phyloP scores from a whole-genome alignment of 2,113 vertebrate species.

The Gymnarchus niloticus region DNA sequence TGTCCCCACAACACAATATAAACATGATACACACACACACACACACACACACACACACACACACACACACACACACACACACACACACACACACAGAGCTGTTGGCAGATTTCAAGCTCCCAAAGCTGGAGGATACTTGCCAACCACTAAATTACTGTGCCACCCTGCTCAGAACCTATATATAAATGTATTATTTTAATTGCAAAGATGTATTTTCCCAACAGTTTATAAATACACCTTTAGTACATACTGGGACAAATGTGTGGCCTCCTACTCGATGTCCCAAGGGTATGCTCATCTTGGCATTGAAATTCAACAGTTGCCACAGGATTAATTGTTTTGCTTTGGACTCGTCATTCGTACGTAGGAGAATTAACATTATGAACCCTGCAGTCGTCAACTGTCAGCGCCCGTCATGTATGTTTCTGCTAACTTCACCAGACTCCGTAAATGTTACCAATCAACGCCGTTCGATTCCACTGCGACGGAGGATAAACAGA shows the following conservation, averaged over 20 bases:
- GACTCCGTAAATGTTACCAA: background rate
- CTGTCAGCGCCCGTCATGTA: background rate
- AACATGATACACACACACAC: too few relatives aligned
- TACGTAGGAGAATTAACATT: too few relatives aligned
- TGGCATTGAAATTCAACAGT: background rate
- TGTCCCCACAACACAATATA: too few relatives aligned
- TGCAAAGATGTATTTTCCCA: background rate
- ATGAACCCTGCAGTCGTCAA: background rate
- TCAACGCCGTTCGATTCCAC: background rate
- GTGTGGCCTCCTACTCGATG: too few relatives aligned
- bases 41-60: too few relatives aligned
- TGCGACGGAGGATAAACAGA: background rate
- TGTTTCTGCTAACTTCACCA: background rate
- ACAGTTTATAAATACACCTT: background rate
- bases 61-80: background rate
- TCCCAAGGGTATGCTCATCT: background rate
- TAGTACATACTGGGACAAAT: background rate
- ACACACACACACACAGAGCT: background rate
- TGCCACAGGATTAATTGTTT: too few relatives aligned
- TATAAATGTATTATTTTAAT: background rate
- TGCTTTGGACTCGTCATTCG: too few relatives aligned
- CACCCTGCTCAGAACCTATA: background rate
- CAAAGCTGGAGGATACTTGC: background rate
- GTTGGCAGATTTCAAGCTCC: background rate
- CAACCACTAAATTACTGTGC: background rate